Conservation (phyloP, 2,797 vertebrate species). For the Oreortyx pictus region DNA sequence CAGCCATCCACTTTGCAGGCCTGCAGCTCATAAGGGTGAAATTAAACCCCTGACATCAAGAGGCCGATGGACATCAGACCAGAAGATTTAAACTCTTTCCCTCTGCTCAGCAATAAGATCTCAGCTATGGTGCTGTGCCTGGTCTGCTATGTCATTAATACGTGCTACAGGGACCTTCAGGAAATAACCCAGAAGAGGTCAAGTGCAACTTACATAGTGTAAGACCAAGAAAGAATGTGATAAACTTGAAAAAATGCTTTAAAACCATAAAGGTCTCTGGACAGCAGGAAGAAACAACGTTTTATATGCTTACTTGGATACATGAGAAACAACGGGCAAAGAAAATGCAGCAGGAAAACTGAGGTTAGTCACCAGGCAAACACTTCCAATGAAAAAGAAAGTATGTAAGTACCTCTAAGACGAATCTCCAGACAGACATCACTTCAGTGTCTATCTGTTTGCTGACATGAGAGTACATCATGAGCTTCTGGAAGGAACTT, state of each 20-base stretch:
- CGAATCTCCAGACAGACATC: neutral
- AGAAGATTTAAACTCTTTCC: neutral
- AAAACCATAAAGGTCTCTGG: neutral
- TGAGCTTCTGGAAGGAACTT: neutral
- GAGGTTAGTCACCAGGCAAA: slow-evolving; percentile 27
- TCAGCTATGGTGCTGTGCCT: neutral
- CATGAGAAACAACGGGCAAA: neutral
- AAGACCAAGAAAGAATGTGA: neutral
- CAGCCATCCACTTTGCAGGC: neutral
- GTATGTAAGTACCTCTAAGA: neutral
- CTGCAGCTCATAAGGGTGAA: neutral
- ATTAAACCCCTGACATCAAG: neutral
- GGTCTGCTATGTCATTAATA: neutral
- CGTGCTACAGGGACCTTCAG: neutral
- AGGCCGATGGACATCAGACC: neutral
- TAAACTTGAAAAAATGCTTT: neutral
- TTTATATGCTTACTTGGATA: neutral
- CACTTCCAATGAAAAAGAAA: slow-evolving; percentile 3
- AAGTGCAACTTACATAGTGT: neutral
- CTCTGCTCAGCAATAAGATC: neutral
- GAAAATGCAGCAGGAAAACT: neutral
- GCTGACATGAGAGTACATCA: neutral
- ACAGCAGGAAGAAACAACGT: neutral
- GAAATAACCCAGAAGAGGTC: neutral
- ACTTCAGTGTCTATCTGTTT: neutral